Conservation (phyloP, 1,140 invertebrate genomes). For the Macrobrachium rosenbergii region DNA sequence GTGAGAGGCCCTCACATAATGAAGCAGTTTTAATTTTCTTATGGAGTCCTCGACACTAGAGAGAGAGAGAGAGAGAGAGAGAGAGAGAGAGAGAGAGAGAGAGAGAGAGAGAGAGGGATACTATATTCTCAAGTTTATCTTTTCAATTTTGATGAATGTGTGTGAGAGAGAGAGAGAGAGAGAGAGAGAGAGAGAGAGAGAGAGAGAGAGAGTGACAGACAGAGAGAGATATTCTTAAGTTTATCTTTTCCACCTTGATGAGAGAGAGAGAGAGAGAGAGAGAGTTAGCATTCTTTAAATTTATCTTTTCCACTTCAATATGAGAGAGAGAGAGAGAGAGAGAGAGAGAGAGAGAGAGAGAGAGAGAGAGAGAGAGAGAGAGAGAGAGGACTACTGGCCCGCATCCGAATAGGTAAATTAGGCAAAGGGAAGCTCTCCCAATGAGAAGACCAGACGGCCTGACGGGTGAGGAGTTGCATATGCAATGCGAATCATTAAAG, state of each 20-base stretch:
- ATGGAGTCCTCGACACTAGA: no score
- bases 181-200: not conserved
- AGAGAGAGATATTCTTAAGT: not conserved
- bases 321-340: slow-evolving; percentile 1
- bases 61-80: not conserved
- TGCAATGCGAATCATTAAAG: no score
- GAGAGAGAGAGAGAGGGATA: not conserved
- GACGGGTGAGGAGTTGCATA: no score
- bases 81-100: not conserved
- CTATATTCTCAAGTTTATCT: no score
- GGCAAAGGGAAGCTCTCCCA: not conserved
- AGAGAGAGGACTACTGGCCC: not conserved
- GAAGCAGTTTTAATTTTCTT: no score
- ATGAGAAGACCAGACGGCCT: not conserved
- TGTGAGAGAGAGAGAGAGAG: no score
- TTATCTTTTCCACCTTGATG: not conserved
- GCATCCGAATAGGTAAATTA: not conserved
- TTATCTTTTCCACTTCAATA: no score
- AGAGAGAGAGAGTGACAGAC: not conserved
- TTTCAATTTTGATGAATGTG: no score
- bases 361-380: slow-evolving; percentile 1
- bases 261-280: not conserved
- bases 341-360: not conserved
- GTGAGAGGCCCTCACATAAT: no score
- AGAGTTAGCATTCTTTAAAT: no score